A percentile compares a stretch with the other conserved stretches of the same genome.
Evolutionary conservation across 2,888 invertebrate species (phyloP).

Genomic region (Zelleria hepariella): DNA sequence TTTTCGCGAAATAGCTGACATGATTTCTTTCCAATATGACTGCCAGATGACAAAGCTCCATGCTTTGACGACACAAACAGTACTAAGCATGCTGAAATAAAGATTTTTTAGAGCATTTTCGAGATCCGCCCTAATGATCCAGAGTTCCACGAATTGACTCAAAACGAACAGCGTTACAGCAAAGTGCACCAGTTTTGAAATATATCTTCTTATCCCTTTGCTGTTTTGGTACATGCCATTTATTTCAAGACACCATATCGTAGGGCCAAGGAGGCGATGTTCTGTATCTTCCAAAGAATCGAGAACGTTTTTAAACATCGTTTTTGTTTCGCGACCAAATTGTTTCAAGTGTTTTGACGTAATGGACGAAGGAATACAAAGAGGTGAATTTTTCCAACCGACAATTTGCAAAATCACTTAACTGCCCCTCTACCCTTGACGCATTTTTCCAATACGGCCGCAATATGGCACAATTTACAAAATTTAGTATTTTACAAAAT

Average conservation of each 20-base stretch:
- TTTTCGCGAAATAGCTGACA: constrained; percentile 34
- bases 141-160: constrained; percentile 49
- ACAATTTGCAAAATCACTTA: too few species aligned
- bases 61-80: constrained; percentile 45
- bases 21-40: constrained; percentile 33
- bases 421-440: too few species aligned
- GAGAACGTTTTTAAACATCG: background rate
- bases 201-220: constrained; percentile 15
- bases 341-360: background rate
- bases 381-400: too few species aligned
- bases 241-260: constrained; percentile 30
- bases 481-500: too few species aligned
- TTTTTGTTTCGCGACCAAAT: background rate
- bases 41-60: constrained; percentile 44
- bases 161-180: constrained; percentile 35
- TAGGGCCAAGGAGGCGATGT: constrained; percentile 38
- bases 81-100: constrained; percentile 47
- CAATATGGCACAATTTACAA: too few species aligned
- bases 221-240: constrained; percentile 43
- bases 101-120: constrained; percentile 44
- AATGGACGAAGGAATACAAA: too few species aligned
- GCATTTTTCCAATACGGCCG: too few species aligned
- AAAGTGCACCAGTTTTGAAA: constrained; percentile 32
- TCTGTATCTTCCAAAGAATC: background rate
- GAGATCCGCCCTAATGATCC: constrained; percentile 34